A percentile compares a stretch with the other conserved stretches of the same genome.
phyloP scores from a whole-genome alignment of 2,888 invertebrate species.

The Caenorhabditis sulstoni region DNA sequence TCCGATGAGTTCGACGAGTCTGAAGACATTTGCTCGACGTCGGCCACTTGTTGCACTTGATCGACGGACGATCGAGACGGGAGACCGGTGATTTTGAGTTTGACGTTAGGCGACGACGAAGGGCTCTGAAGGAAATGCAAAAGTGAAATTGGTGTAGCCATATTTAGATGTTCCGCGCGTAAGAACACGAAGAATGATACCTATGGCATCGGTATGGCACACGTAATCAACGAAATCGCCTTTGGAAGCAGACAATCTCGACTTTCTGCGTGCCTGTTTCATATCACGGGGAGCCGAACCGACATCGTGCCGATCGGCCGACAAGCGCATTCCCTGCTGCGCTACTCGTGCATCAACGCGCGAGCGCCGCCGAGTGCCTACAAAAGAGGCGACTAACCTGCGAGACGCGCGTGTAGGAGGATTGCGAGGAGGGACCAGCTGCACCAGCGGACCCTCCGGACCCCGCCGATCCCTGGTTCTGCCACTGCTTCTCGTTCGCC shows the following conservation, averaged over 20 bases:
- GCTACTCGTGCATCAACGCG: conserved; percentile 33
- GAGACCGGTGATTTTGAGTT: conserved; percentile 48
- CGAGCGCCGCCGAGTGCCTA: neutral
- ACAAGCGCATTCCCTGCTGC: conserved; percentile 25
- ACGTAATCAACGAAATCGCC: conserved; percentile 57
- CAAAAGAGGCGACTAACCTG: conserved; percentile 14
- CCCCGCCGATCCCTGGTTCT: conserved; percentile 1
- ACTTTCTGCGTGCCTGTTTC: conserved; percentile 51
- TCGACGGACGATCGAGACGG: conserved; percentile 10
- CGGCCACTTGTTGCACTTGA: conserved; percentile 37
- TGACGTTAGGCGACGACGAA: conserved; percentile 33
- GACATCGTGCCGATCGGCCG: neutral
- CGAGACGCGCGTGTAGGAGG: conserved; percentile 10
- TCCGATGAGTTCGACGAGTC: conserved; percentile 71
- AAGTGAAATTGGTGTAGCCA: conserved; percentile 43
- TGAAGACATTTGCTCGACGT: conserved; percentile 72
- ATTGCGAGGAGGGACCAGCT: conserved; percentile 6
- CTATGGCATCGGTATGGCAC: conserved; percentile 58
- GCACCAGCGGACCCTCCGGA: neutral
- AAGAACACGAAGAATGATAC: conserved; percentile 62
- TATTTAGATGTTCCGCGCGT: conserved; percentile 60
- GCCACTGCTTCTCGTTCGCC: conserved; percentile 47
- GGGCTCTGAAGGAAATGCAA: conserved; percentile 44
- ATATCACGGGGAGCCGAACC: conserved; percentile 26
- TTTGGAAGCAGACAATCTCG: conserved; percentile 27